A percentile compares a stretch with the other conserved stretches of the same genome.
Evolutionary conservation across 2,797 vertebrate species (phyloP).

Genomic region (Remorina albescens): DNA sequence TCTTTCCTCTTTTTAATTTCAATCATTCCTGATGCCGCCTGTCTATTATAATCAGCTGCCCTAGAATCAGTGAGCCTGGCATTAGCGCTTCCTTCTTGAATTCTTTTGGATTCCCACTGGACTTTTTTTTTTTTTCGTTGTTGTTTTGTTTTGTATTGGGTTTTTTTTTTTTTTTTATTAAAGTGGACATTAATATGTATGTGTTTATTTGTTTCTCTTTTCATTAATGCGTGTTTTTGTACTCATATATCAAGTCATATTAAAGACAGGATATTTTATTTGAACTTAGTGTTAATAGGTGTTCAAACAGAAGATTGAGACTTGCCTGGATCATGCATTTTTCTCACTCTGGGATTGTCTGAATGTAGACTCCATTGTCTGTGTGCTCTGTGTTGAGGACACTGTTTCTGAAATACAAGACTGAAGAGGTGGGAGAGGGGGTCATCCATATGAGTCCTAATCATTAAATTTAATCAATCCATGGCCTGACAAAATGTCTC

Average conservation of each 20-base stretch:
- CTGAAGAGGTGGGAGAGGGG: conserved; percentile 43
- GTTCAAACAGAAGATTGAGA: conserved; percentile 61
- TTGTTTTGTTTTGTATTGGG: conserved; percentile 57
- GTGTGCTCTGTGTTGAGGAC: conserved; percentile 65
- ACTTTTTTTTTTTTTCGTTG: conserved; percentile 43
- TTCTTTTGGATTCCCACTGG: conserved; percentile 59
- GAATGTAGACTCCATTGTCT: conserved; percentile 69
- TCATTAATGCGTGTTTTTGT: conserved; percentile 75
- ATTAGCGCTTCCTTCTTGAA: conserved; percentile 58
- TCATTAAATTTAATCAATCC: conserved; percentile 84
- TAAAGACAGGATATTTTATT: conserved; percentile 71
- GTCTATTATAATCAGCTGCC: conserved; percentile 41
- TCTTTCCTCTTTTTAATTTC: conserved; percentile 37
- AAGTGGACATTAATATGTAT: conserved; percentile 72
- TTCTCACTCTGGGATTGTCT: conserved; percentile 64
- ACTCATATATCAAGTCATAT: conserved; percentile 56
- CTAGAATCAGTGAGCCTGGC: conserved; percentile 51
- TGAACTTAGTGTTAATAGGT: conserved; percentile 71
- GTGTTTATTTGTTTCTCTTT: conserved; percentile 61
- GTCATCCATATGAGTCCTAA: conserved; percentile 73
- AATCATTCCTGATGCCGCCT: conserved; percentile 42
- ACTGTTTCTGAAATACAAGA: conserved; percentile 70
- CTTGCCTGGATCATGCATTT: conserved; percentile 64
- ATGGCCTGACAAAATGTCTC: conserved; percentile 68
- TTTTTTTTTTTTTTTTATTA: conserved; percentile 68